A percentile compares a stretch with the other conserved stretches of the same genome.
Evolutionary conservation across 2,888 invertebrate species (phyloP).

Genomic region (Euclidia mi): DNA sequence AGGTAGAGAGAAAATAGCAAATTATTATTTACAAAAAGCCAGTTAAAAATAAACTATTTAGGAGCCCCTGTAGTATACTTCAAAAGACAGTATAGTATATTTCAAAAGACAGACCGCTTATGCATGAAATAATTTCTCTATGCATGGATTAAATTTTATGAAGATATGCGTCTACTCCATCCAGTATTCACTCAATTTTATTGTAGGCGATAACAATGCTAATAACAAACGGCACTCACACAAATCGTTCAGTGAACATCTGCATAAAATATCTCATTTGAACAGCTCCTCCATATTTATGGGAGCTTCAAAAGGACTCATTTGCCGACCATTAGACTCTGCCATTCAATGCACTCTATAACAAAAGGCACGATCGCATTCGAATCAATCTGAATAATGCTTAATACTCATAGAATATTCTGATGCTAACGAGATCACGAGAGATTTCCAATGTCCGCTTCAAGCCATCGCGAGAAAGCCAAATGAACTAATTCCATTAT

Average conservation of each 20-base stretch:
- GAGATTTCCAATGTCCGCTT: slow-evolving; percentile 53
- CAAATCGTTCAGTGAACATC: background rate
- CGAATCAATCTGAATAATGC: slow-evolving; percentile 55
- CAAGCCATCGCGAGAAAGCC: slow-evolving; percentile 34
- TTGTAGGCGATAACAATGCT: background rate
- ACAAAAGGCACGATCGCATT: slow-evolving; percentile 53
- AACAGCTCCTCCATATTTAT: slow-evolving; percentile 46
- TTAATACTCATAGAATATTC: slow-evolving; percentile 65
- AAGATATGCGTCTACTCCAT: too few relatives aligned
- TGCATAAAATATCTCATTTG: slow-evolving; percentile 14
- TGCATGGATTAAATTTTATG: too few relatives aligned
- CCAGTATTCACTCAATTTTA: background rate
- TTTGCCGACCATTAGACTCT: slow-evolving; percentile 54
- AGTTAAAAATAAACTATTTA: too few relatives aligned
- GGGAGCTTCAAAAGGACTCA: slow-evolving; percentile 39
- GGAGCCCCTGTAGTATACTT: too few relatives aligned
- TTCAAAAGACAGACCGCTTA: too few relatives aligned
- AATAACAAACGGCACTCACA: background rate
- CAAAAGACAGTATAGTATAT: too few relatives aligned
- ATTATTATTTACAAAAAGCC: too few relatives aligned
- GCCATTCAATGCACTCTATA: slow-evolving; percentile 51
- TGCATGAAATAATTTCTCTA: background rate
- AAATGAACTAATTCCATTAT: slow-evolving; percentile 65
- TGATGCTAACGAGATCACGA: slow-evolving; percentile 55
- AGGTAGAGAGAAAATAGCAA: too few relatives aligned